Conservation (phyloP, 35 echinoderm and acorn worm genomes). For the Diadema setosum region DNA sequence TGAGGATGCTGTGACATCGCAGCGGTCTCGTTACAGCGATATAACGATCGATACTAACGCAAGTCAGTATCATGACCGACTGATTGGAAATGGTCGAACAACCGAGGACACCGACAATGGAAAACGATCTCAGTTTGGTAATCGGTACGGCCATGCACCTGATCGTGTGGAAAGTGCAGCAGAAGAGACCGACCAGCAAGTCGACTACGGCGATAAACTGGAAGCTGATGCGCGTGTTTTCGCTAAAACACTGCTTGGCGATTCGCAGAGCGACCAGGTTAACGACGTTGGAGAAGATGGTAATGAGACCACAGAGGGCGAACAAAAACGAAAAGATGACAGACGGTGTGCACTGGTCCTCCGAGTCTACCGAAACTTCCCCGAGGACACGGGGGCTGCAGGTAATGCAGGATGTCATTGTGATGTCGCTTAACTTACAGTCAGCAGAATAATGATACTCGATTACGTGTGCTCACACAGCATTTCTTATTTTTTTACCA, state of each 20-base stretch:
- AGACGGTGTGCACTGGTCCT: neutral
- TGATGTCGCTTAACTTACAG: too few relatives aligned
- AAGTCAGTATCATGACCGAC: slow-evolving; percentile 11
- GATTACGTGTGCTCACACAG: too few relatives aligned
- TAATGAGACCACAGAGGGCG: neutral
- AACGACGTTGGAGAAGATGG: neutral
- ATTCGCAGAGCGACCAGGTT: neutral
- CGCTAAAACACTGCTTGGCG: neutral
- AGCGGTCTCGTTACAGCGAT: slow-evolving; percentile 41
- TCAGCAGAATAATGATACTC: too few relatives aligned
- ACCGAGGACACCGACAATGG: slow-evolving; percentile 6
- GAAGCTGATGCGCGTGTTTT: neutral
- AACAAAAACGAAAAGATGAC: neutral
- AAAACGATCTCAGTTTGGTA: neutral
- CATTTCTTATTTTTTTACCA: too few relatives aligned
- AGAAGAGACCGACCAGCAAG: neutral
- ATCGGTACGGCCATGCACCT: neutral
- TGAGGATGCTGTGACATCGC: slow-evolving; percentile 18
- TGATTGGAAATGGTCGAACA: neutral
- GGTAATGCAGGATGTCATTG: too few relatives aligned
- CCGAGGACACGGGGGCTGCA: too few relatives aligned
- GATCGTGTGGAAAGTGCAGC: neutral
- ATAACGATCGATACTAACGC: slow-evolving; percentile 49
- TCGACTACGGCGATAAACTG: neutral
- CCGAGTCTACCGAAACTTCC: neutral